Evolutionary conservation across 2,113 vertebrate genomes (phyloP).

Genomic region (Apodemus sylvaticus): DNA sequence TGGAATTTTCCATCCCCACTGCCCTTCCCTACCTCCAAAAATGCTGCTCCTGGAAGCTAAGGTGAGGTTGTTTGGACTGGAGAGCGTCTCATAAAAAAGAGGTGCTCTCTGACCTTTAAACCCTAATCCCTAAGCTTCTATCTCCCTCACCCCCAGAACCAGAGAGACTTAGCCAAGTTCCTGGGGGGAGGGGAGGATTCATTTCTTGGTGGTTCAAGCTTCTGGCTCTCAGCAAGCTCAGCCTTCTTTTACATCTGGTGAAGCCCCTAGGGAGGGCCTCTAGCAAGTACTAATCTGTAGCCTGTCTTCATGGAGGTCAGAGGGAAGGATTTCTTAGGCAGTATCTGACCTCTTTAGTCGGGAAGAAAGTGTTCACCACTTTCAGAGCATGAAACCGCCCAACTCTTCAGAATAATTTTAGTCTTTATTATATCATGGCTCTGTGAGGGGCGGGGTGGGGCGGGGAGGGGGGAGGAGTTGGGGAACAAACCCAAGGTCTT

Average conservation of each 20-base stretch:
- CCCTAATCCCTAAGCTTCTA: background rate
- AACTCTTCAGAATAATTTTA: background rate
- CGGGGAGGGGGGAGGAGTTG: background rate
- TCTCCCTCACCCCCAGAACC: background rate
- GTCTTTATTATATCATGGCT: background rate
- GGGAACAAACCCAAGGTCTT: background rate
- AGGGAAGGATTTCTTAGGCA: background rate
- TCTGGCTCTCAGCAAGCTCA: background rate
- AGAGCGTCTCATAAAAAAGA: background rate
- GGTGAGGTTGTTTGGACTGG: background rate
- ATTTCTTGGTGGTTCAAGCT: background rate
- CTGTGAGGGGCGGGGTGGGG: background rate
- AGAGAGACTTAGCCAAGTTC: background rate
- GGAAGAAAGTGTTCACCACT: background rate
- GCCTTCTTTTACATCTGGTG: background rate
- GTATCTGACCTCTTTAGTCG: background rate
- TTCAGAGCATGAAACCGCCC: background rate
- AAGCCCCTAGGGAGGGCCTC: background rate
- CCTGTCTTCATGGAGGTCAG: background rate
- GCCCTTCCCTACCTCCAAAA: background rate
- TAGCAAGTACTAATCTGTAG: background rate
- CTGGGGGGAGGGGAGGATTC: background rate
- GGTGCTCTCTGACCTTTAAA: background rate
- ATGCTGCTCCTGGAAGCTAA: constrained; percentile 2
- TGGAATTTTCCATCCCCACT: background rate